Evolutionary conservation across 2,888 invertebrate genomes (phyloP).

Genomic region (Galerucella nymphaeae): DNA sequence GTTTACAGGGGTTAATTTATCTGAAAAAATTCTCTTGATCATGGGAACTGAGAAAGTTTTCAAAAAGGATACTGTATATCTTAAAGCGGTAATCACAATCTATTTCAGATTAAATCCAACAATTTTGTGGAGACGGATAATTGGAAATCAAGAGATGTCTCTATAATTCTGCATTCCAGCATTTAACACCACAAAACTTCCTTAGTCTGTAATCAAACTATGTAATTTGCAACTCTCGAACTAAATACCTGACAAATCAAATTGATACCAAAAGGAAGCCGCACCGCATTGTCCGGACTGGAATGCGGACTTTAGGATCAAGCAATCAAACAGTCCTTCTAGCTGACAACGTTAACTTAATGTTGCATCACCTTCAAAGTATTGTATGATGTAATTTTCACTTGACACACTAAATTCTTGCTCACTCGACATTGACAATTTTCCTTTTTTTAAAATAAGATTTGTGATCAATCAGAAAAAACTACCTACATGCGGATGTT

Average conservation of each 20-base stretch:
- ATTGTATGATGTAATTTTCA: neutral
- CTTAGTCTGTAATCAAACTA: slow-evolving; percentile 5
- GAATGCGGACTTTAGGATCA: slow-evolving; percentile 20
- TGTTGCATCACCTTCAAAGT: neutral
- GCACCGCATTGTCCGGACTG: slow-evolving; percentile 6
- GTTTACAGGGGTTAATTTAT: no score
- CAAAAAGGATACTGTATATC: no score
- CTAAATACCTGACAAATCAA: slow-evolving; percentile 16
- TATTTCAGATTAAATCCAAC: no score
- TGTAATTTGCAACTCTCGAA: slow-evolving; percentile 11
- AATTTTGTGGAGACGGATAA: neutral
- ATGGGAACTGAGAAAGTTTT: no score
- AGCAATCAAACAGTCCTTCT: slow-evolving; percentile 32
- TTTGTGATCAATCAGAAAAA: no score
- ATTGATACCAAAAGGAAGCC: slow-evolving; percentile 12
- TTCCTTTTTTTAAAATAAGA: neutral
- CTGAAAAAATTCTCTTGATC: no score
- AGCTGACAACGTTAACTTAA: slow-evolving; percentile 27
- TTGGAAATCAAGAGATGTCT: neutral
- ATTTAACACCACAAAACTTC: slow-evolving; percentile 5
- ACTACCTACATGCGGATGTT: no score
- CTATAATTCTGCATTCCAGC: slow-evolving; percentile 5
- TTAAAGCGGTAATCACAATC: no score
- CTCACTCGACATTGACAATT: neutral
- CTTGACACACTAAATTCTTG: neutral